Conservation (phyloP, 2,797 vertebrate genomes). For the Sarcoramphus papa region DNA sequence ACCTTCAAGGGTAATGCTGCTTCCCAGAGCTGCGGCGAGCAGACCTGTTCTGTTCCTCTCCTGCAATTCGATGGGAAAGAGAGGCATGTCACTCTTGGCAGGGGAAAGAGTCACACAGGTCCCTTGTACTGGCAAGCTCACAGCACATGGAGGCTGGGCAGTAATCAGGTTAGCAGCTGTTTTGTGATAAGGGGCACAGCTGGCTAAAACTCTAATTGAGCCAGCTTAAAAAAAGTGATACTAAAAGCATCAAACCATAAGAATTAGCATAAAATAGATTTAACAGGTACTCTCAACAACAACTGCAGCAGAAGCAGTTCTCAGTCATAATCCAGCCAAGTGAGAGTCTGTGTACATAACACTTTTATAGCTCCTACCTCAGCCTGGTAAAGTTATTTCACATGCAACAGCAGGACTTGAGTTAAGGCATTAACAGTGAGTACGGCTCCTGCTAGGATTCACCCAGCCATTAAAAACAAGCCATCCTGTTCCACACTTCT, state of each 20-base stretch:
- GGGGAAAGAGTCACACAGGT: background rate
- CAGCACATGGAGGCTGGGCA: background rate
- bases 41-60: background rate
- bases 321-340: background rate
- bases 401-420: background rate
- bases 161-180: background rate
- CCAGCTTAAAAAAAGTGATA: background rate
- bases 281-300: background rate
- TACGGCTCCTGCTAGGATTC: background rate
- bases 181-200: background rate
- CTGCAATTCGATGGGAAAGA: background rate
- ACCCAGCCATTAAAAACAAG: background rate
- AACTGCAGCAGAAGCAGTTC: background rate
- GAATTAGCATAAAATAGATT: background rate
- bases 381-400: background rate
- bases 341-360: background rate
- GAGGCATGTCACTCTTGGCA: background rate
- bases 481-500: background rate
- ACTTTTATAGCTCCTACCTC: background rate
- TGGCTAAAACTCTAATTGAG: background rate
- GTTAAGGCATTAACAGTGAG: background rate
- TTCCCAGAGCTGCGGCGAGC: background rate
- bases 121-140: background rate
- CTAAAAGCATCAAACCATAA: background rate
- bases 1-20: accelerated